Evolutionary conservation across 2,888 invertebrate genomes (phyloP).

Genomic region (Graphium colonna): DNA sequence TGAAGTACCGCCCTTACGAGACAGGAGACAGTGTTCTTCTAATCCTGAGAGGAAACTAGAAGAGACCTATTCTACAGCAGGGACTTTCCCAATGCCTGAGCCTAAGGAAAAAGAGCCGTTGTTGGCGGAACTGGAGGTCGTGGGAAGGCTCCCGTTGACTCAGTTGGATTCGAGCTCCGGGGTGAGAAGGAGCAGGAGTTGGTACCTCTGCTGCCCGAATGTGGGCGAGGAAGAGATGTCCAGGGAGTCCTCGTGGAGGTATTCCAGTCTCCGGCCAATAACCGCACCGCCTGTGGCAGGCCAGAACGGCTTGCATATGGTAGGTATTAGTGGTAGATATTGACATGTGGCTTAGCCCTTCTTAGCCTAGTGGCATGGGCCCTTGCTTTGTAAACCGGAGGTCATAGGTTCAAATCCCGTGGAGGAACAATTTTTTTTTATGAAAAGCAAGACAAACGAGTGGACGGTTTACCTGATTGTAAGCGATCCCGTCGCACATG

Average conservation of each 20-base stretch:
- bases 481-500: too few species aligned
- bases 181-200: conserved; percentile 79
- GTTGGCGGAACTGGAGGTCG: conserved; percentile 63
- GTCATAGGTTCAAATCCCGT: too few species aligned
- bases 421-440: too few species aligned
- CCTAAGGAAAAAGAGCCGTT: conserved; percentile 69
- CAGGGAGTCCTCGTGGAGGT: conserved; percentile 66
- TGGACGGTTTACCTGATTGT: too few species aligned
- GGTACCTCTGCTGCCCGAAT: conserved; percentile 80
- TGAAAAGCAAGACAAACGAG: too few species aligned
- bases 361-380: too few species aligned
- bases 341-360: too few species aligned
- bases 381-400: too few species aligned
- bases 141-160: conserved; percentile 59
- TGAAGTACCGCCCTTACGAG: conserved; percentile 59
- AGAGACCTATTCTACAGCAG: conserved; percentile 72
- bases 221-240: conserved; percentile 65
- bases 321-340: conserved; percentile 31
- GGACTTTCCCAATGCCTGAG: conserved; percentile 73
- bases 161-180: conserved; percentile 56
- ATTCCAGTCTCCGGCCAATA: conserved; percentile 65
- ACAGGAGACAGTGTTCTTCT: conserved; percentile 55
- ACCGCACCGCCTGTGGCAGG: conserved; percentile 59
- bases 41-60: conserved; percentile 51
- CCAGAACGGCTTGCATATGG: conserved; percentile 49